Base-by-base conservation (phyloP, 2,113 vertebrate species). In the Tichodroma muraria region DNA sequence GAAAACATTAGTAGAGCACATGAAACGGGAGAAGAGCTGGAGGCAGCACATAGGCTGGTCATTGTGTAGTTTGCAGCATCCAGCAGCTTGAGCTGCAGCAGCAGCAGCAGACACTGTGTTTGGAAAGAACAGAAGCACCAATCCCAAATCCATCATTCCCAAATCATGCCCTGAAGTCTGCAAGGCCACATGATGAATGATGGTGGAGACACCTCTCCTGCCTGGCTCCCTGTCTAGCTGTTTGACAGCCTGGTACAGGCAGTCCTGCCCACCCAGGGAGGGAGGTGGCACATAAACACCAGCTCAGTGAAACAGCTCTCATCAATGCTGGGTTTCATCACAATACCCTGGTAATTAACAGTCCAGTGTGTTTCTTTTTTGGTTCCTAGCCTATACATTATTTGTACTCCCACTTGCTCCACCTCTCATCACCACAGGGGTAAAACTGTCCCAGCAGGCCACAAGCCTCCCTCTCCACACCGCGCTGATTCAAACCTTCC, bases 31-130 rank as follows among this genome's bases (percentile, higher is more conserved):
- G 47, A 52, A 61, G 71, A 86, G 27, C 57, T n/a, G 57, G 30
- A 79, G 37, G 59, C 65, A 81, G 59, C 52, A 22, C 23, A 38
- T 0, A 45, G 66, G 27, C 35, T 13, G 8, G 40, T 65, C 70
- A 56, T 47, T 0, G 0, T 12, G 4, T 4, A 45, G 37, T 15
- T 70, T 0, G 0, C 33, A 70, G 70, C 24, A 61, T 22, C 27
- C 81, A 47, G 31, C 54, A 60, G 15, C 44, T 10, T 40, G 23
- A 65, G 80, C 54, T 47, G 30, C 82, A 80, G 53, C 54, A 75
- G 56, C 28, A n/a, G 68, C 25, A 35, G 68, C 14, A 28, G 57
- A 6, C 7, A 1, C 24, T n/a, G 18, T 42, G 44, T 33, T 59
- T 60, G 42, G n/a, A 75, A 73, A 28, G 49, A 83, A 59, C 38